Evolutionary conservation across 2,888 invertebrate genomes (phyloP), one percentile per base, ranked within the genome.

Genomic region (Brachypalpus laphriformis): DNA sequence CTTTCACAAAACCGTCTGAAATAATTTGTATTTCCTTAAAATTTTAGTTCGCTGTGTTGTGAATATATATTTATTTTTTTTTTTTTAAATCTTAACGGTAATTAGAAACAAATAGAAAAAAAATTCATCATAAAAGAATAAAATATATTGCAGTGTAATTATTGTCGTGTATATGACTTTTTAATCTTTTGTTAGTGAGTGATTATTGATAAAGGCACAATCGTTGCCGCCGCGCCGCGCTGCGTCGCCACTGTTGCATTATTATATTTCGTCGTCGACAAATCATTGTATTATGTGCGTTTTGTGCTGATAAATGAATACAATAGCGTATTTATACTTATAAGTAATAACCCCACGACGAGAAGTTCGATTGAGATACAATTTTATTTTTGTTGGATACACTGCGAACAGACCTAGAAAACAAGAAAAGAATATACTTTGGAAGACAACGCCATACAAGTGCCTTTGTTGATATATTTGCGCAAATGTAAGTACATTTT

Each of bases 201-300:
- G 81, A 80, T 75, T 74, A 80, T 77, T 85, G 83, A 81, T 85
- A 75, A 81, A 80, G 66, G 18, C 42, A 34, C 68, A 65, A 71
- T 65, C 47, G 56, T 63, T 54, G 42, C 54, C 59, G 49, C 51
- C 22, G 59, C 54, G 70, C 18, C 45, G n/a, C n/a, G n/a, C n/a
- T n/a, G n/a, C n/a, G n/a, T n/a, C n/a, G 54, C 63, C 66, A 75
- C 61, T 75, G 63, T 57, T 82, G 63, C 63, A 76, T 68, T 66
- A 20, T 77, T 40, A 59, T 74, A 37, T 37, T 28, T 20, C 20
- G 34, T 16, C 16, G 34, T 57, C 40, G n/a, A 59, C 9, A 28
- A 51, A 59, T 65, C 42, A 34, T 11, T 42, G 25, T 61, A 59
- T 59, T 59, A 18, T 71, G 49, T 49, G 59, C 49, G 59, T 34